phyloP scores from a whole-genome alignment of 2,113 vertebrate species.

The Neolamprologus longior region DNA sequence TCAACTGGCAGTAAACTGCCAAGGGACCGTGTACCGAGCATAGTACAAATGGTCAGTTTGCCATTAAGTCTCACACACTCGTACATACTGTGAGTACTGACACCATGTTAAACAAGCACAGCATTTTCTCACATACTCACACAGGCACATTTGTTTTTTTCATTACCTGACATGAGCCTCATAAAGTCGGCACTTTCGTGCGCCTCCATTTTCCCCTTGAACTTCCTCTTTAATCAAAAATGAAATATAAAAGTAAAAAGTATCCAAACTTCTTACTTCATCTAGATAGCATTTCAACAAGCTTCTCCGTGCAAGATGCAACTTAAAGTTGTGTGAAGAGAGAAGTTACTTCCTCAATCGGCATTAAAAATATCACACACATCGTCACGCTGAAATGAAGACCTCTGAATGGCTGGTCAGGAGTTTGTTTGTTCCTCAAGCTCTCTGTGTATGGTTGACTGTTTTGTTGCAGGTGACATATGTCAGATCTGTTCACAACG shows the following conservation, averaged over 20 bases:
- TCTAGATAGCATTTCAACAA: not conserved
- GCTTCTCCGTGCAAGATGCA: not conserved
- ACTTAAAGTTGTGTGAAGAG: not conserved
- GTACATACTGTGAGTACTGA: not conserved
- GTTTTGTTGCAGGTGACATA: not conserved
- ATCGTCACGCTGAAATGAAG: not conserved
- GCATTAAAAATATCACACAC: not conserved
- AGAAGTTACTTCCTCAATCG: not conserved
- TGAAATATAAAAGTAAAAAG: not conserved
- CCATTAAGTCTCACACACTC: not conserved
- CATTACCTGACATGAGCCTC: slow-evolving; percentile 63
- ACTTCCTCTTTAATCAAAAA: not conserved
- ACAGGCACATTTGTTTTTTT: not conserved
- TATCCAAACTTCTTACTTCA: not conserved
- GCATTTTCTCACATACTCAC: not conserved
- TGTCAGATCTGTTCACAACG: not conserved
- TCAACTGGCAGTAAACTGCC: not conserved
- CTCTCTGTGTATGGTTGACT: not conserved
- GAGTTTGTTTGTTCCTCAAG: not conserved
- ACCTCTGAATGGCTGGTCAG: not conserved
- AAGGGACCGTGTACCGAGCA: not conserved
- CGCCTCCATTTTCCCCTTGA: slow-evolving; percentile 35
- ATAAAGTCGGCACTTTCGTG: not conserved
- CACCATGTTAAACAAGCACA: not conserved
- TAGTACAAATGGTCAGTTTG: not conserved